Evolutionary conservation across 2,113 vertebrate species (phyloP).

Genomic region (Microcebus tavaratra): DNA sequence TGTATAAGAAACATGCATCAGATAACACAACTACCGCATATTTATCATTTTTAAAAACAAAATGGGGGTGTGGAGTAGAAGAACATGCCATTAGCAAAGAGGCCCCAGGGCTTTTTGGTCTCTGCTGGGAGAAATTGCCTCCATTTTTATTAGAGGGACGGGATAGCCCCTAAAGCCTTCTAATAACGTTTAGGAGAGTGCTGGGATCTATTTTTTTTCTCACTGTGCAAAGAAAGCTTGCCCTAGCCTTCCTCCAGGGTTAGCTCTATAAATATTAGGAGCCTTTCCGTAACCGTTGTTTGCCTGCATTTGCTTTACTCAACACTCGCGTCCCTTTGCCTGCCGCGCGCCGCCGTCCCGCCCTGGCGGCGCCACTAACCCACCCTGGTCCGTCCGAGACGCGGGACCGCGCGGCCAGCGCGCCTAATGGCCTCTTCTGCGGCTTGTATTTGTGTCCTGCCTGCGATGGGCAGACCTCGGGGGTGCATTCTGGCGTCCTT

Average conservation of each 20-base stretch:
- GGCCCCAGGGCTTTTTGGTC: not conserved
- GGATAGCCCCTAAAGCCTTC: not conserved
- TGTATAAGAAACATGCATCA: not conserved
- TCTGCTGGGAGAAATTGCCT: not conserved
- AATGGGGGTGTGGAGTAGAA: not conserved
- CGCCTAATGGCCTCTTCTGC: not conserved
- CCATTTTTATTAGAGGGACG: not conserved
- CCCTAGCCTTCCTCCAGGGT: not conserved
- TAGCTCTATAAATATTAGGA: not conserved
- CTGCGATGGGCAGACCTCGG: not conserved
- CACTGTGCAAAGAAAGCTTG: not conserved
- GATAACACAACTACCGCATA: not conserved
- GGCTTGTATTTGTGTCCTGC: not conserved
- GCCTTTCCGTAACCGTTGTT: not conserved
- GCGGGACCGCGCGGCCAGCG: not conserved
- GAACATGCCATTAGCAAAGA: not conserved
- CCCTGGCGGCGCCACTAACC: fast-evolving
- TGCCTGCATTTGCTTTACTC: not conserved
- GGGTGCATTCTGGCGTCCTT: not conserved
- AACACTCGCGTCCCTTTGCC: too few relatives aligned
- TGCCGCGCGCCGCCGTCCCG: fast-evolving
- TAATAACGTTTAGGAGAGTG: not conserved
- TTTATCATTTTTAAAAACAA: not conserved
- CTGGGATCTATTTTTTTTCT: conserved; percentile 2
- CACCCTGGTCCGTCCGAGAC: not conserved